Evolutionary conservation across 2,888 invertebrate species (phyloP).

Genomic region (Reticulitermes lucifugus): DNA sequence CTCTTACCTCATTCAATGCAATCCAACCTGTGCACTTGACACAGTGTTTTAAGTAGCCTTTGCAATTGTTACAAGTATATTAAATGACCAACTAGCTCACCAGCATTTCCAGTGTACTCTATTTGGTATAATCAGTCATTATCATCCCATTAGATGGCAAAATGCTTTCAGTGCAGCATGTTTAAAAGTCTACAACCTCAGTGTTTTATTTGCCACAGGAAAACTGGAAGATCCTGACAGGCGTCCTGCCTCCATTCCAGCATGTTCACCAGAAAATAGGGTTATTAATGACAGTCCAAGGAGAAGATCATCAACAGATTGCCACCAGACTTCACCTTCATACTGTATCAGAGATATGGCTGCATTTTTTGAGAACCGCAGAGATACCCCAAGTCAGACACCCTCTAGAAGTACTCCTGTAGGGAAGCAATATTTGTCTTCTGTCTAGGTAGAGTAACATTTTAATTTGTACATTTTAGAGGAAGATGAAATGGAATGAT

Average conservation of each 20-base stretch:
- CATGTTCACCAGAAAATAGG: not conserved
- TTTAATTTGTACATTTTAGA: not conserved
- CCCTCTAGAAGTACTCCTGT: conserved; percentile 22
- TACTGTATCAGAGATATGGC: conserved; percentile 86
- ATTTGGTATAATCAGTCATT: too few relatives aligned
- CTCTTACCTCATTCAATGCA: too few relatives aligned
- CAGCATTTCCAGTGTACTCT: too few relatives aligned
- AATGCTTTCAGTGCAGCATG: too few relatives aligned
- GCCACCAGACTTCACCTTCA: conserved; percentile 67
- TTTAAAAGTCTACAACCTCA: too few relatives aligned
- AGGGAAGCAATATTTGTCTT: conserved; percentile 46
- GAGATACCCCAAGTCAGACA: conserved; percentile 38
- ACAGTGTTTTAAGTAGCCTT: too few relatives aligned
- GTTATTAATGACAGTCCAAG: conserved; percentile 57
- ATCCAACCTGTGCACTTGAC: too few relatives aligned
- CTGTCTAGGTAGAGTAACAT: conserved; percentile 31
- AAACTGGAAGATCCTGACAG: conserved; percentile 30
- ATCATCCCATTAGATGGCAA: too few relatives aligned
- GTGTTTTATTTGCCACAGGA: not conserved
- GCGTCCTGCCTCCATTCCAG: conserved; percentile 55
- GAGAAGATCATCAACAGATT: conserved; percentile 48
- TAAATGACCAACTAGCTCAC: too few relatives aligned
- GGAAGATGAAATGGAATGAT: too few relatives aligned
- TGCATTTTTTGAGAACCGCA: conserved; percentile 75
- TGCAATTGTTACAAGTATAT: too few relatives aligned